Conservation (phyloP, 2,113 vertebrate genomes). For the Rhea pennata region DNA sequence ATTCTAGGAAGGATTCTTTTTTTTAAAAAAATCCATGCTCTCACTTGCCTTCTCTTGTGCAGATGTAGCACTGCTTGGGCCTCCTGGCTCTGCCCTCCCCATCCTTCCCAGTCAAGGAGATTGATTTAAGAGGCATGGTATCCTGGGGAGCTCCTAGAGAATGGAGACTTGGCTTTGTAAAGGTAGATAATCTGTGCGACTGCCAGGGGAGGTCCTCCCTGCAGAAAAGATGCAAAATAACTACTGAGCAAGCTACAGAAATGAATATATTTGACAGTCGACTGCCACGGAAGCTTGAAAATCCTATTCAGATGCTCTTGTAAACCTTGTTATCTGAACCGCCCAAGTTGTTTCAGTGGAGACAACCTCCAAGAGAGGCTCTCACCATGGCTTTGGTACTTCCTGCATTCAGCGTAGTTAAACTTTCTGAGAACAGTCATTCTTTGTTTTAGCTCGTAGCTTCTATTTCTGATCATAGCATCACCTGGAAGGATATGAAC, state of each 20-base stretch:
- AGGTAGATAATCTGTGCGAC: accelerated
- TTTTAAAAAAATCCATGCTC: neutral
- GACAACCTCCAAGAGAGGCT: neutral
- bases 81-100: neutral
- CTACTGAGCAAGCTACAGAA: neutral
- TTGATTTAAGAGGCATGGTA: neutral
- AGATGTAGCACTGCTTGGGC: neutral
- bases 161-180: neutral
- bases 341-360: neutral
- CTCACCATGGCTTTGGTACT: neutral
- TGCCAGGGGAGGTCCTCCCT: neutral
- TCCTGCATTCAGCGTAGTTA: neutral
- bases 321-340: neutral
- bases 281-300: neutral
- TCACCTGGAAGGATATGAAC: neutral
- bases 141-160: neutral
- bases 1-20: neutral
- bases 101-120: neutral
- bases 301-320: neutral
- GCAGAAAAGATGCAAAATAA: neutral
- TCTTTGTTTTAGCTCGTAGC: neutral
- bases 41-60: neutral
- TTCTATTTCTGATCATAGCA: neutral
- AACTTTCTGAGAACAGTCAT: neutral
- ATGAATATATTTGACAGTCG: neutral